A percentile compares a stretch with the other conserved stretches of the same genome.
Conservation (phyloP, 2,888 invertebrate species). For the Phasia obesa region DNA sequence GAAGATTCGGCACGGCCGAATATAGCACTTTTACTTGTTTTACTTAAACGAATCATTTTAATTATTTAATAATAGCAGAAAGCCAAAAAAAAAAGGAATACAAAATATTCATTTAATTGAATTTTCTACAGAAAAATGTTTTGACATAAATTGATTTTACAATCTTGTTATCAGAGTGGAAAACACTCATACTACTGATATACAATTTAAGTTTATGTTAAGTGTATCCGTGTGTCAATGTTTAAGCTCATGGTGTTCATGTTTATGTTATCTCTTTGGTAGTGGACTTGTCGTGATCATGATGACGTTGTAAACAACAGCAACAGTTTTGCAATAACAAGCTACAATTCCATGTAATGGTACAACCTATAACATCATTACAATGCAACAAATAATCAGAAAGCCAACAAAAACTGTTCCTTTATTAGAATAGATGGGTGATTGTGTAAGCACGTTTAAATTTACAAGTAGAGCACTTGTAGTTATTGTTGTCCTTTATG, state of each 20-base stretch:
- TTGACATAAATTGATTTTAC: conserved; percentile 15
- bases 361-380: conserved; percentile 52
- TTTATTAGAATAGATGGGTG: background rate
- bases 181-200: background rate
- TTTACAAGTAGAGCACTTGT: background rate
- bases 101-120: too few species aligned
- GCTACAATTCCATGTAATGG: conserved; percentile 45
- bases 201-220: background rate
- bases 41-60: too few species aligned
- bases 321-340: conserved; percentile 43
- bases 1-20: too few species aligned
- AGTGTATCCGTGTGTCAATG: background rate
- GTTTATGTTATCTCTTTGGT: background rate
- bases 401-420: background rate
- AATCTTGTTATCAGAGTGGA: conserved; percentile 7
- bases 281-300: background rate
- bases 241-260: conserved; percentile 1
- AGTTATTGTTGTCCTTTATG: conserved; percentile 11
- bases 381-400: conserved; percentile 27
- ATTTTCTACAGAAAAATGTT: background rate
- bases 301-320: conserved; percentile 39
- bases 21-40: too few species aligned
- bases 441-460: background rate
- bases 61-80: too few species aligned
- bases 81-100: too few species aligned